phyloP scores from a whole-genome alignment of 2,888 invertebrate genomes.

The Bellardia bayeri region DNA sequence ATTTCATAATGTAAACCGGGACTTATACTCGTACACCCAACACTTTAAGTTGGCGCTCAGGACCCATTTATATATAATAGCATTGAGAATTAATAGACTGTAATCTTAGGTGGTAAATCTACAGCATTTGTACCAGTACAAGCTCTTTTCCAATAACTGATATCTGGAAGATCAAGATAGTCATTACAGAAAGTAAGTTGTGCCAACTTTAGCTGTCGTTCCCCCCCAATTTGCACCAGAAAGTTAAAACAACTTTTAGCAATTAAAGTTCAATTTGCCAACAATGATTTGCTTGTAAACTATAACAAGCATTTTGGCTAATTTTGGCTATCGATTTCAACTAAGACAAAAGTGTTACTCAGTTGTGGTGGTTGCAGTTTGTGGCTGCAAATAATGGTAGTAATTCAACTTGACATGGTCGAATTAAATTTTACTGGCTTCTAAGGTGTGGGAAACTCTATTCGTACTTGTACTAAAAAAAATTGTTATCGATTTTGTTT shows the following conservation, averaged over 20 bases:
- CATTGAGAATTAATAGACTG: no score
- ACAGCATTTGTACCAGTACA: no score
- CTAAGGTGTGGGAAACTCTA: slow-evolving; percentile 68
- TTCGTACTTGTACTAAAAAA: slow-evolving; percentile 9
- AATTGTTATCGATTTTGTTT: slow-evolving; percentile 56
- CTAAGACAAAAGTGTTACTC: slow-evolving; percentile 6
- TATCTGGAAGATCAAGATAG: no score
- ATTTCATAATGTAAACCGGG: no score
- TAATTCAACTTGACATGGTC: slow-evolving; percentile 55
- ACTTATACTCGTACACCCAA: no score
- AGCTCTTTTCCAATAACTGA: no score
- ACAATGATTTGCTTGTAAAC: background rate
- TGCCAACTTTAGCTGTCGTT: no score
- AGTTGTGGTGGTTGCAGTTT: slow-evolving; percentile 13
- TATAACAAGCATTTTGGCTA: background rate
- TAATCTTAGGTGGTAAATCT: no score
- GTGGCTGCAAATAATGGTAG: slow-evolving; percentile 16
- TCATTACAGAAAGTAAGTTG: no score
- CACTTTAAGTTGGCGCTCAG: no score
- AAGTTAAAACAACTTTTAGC: background rate
- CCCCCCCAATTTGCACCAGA: no score
- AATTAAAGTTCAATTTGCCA: slow-evolving; percentile 2
- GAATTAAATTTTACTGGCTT: slow-evolving; percentile 22
- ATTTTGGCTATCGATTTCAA: slow-evolving; percentile 30
- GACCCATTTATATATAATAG: no score